phyloP scores from a whole-genome alignment of 2,888 invertebrate genomes.

The Halictus ligatus region DNA sequence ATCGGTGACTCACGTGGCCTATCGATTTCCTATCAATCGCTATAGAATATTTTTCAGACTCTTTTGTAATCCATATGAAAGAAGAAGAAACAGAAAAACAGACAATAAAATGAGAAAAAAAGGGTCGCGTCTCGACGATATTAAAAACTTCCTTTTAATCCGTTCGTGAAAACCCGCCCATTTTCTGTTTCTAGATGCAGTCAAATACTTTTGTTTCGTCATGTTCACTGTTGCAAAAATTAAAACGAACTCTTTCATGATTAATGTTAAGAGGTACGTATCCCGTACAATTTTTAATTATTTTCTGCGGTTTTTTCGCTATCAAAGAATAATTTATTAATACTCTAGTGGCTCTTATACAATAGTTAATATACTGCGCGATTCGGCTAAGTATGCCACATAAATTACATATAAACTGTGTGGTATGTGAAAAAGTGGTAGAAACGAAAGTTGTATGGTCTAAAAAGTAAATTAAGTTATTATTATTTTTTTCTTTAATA shows the following conservation, averaged over 20 bases:
- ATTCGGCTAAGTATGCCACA: neutral
- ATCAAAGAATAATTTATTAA: too few species aligned
- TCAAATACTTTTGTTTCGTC: neutral
- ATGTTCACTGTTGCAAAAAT: neutral
- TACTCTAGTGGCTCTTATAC: too few species aligned
- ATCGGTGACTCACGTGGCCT: conserved; percentile 11
- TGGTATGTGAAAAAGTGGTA: too few species aligned
- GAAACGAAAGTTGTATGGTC: too few species aligned
- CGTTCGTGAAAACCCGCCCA: neutral
- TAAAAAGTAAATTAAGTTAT: too few species aligned
- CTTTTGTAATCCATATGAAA: neutral
- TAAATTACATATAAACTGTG: neutral
- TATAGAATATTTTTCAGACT: neutral
- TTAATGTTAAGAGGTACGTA: neutral
- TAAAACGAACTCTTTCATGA: neutral
- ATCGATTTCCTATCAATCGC: conserved; percentile 16
- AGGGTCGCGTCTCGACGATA: neutral
- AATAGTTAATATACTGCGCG: too few species aligned
- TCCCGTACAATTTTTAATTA: too few species aligned
- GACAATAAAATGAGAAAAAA: conserved; percentile 9
- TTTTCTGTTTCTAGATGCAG: neutral
- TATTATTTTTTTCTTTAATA: too few species aligned
- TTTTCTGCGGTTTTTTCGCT: too few species aligned
- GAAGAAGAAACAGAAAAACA: conserved; percentile 1
- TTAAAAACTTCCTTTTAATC: neutral